Evolutionary conservation across 2,888 invertebrate species (phyloP), one percentile per base, ranked within the genome.

Genomic region (Drosophila ezoana): DNA sequence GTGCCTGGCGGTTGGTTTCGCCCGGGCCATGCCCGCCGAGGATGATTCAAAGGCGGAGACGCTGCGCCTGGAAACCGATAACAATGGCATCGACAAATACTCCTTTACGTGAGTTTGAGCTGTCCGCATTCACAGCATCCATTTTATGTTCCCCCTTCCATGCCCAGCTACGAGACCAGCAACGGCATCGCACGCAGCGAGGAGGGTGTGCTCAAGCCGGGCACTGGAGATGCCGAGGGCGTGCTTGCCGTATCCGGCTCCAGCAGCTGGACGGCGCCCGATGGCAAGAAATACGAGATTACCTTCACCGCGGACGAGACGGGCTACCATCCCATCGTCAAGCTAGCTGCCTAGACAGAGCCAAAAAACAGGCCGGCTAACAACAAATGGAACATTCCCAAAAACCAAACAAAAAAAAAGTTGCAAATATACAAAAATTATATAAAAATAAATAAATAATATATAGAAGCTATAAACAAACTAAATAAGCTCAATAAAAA

Each of bases 181-280:
- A 93, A 93, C 76, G 93, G 93, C 16, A 92, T 92, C 43, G 75
- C 87, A 5, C 91, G 92, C 10, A 74, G 85, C 35, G 93, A 93
- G 81, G 86, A 90, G 32, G 93, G 92, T 1, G 90, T 91, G 52
- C 67, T 93, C 41, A 93, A 91, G 60, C 90, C 91, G 23, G 88
- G 84, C 20, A 90, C 92, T 1, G 90, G 88, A 3, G 88, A 87
- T 43, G 90, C 83, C 0, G 84, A 85, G 44, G 93, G 94, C 77
- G 93, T 94, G 4, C 93, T 95, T 48, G 92, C 93, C 18, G 94
- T 95, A 1, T 93, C 93, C 20, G 95, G 95, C 33, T 93, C 93
- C 16, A 94, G 93, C 85, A 93, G 94, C 0, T 95, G 94, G 93
- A 91, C 93, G 0, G 94, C 93, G 3, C 93, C 91, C 4, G 93